Percentiles rank a stretch among this genome's conserved stretches.
These are phyloP conservation scores for Anoplius nigerrimus DNA, from an alignment of 2,888 invertebrate species.

Conservation along the genomic window DNA sequence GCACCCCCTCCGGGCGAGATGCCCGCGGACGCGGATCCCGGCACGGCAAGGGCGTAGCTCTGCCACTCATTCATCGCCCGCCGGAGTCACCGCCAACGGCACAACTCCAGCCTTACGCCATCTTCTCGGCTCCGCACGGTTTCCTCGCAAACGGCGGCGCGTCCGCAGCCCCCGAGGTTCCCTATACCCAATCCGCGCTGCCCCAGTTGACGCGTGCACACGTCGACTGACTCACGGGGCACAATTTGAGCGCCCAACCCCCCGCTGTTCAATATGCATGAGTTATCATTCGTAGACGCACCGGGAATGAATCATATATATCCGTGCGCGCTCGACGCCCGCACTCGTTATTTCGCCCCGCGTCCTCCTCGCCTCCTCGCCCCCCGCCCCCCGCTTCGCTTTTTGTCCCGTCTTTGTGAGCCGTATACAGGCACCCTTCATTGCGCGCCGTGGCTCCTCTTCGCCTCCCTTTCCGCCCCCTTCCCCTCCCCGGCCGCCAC, in stretches of 20 bases:
- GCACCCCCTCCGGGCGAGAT: background rate
- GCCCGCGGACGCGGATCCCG: background rate
- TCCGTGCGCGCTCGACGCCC: constrained; percentile 28
- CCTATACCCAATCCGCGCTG: constrained; percentile 4
- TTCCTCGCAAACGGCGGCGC: no score
- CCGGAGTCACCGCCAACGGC: constrained; percentile 15
- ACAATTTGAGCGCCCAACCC: constrained; percentile 46
- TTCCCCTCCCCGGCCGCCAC: no score
- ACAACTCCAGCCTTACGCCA: background rate
- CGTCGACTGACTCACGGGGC: constrained; percentile 50
- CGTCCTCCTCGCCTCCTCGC: background rate
- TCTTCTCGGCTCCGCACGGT: no score
- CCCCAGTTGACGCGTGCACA: constrained; percentile 10
- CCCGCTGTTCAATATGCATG: constrained; percentile 64
- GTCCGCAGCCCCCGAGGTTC: no score
- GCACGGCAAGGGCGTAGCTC: background rate
- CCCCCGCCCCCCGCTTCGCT: background rate
- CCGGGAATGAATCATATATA: constrained; percentile 61
- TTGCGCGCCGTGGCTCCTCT: no score
- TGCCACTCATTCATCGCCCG: constrained; percentile 24
- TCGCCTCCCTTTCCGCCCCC: no score
- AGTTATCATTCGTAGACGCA: constrained; percentile 63
- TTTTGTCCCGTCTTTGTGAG: no score
- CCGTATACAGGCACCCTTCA: no score
- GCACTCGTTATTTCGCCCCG: constrained; percentile 43